Evolutionary conservation across 2,113 vertebrate species (phyloP), one percentile per base, ranked within the genome.

Genomic region (Trematocara variabile): DNA sequence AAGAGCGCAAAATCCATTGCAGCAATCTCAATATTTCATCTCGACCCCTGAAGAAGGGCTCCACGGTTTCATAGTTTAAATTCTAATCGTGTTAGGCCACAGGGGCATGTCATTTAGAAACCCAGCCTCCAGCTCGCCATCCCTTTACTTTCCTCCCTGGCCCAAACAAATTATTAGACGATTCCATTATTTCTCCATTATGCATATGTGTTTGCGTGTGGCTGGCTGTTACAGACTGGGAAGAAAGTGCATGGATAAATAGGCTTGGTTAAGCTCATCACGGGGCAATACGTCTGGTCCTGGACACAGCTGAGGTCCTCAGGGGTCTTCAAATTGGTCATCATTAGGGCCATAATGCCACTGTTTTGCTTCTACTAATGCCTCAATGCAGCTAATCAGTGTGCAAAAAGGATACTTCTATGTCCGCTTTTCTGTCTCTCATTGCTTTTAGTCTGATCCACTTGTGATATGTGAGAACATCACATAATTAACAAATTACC

Each of bases 111-210:
- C 93, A 91, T 94, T 94, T 90, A 94, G 91, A 93, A 68, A 91
- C 86, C 80, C 88, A 80, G 90, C 84, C 90, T 83, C 92, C 73
- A 86, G 88, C 93, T 94, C 94, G 13, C 87, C 77, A 22, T 86
- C 90, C 92, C 86, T 89, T 92, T 91, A 90, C 94, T 91, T 92
- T 88, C 89, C 86, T 77, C 79, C 46, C 63, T 37, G 87, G 87
- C 89, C 93, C 94, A 95, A 96, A 95, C 94, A 95, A 96, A 96
- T 95, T 94, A 97, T 95, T 94, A 93, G 94, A 95, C 91, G 94
- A 96, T 95, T 94, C 93, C 94, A 96, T 97, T 96, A 96, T 96
- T 95, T 93, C 91, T 94, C 94, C 95, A 96, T 96, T 96, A 96
- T 96, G 95, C 95, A 96, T 96, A 95, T 96, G 94, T 93, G 94